Evolutionary conservation across 2,797 vertebrate genomes (phyloP).

Genomic region (Decapterus maruadsi): DNA sequence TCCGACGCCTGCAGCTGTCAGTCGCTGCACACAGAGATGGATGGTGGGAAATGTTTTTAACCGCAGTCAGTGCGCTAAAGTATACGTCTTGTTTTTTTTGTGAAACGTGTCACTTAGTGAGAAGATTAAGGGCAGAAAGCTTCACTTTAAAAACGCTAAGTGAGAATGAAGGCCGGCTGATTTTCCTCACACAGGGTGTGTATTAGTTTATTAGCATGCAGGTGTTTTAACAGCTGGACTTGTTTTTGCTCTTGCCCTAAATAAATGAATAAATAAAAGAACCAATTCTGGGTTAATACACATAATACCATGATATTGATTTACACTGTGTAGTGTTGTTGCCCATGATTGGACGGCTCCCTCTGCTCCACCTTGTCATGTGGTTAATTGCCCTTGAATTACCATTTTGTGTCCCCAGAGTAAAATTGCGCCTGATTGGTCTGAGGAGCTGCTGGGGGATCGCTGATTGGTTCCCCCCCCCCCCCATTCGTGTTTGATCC

Average conservation of each 20-base stretch:
- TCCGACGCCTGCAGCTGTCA: constrained; percentile 21
- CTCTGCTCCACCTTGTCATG: not conserved
- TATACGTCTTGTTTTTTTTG: not conserved
- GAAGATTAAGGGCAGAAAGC: not conserved
- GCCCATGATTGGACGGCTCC: not conserved
- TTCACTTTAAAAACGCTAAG: not conserved
- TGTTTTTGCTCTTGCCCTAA: not conserved
- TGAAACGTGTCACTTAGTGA: constrained; percentile 8
- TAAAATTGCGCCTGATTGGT: not conserved
- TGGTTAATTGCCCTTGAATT: not conserved
- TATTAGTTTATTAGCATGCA: no score
- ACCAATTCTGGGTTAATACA: not conserved
- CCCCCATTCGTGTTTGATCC: not conserved
- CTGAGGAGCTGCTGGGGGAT: not conserved
- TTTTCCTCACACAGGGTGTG: not conserved
- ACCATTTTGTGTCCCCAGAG: not conserved
- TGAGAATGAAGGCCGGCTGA: not conserved
- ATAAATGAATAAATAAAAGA: not conserved
- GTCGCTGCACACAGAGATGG: constrained; percentile 8
- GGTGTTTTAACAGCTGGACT: not conserved
- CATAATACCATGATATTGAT: not conserved
- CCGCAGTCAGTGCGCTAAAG: constrained; percentile 15
- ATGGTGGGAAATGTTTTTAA: constrained; percentile 8
- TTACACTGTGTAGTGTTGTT: not conserved
- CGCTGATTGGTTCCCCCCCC: not conserved